Percentiles rank a stretch among this genome's conserved stretches.
Evolutionary conservation across 1,140 invertebrate species (phyloP).

Genomic region (Drosophila prosaltans): DNA sequence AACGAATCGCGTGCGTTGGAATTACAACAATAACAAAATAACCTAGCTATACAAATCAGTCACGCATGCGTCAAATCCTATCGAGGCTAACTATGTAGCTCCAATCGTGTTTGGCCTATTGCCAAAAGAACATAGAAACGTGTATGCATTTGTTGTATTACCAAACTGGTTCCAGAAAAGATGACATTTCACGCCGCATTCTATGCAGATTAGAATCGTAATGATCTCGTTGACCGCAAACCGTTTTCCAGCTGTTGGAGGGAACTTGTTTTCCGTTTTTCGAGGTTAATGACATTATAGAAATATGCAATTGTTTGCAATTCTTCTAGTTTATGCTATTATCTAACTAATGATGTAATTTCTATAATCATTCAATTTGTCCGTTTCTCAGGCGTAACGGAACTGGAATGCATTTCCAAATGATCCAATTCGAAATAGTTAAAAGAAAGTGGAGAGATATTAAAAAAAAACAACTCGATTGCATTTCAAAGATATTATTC

Average conservation of each 20-base stretch:
- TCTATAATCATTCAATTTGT: not conserved
- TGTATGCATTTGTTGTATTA: conserved; percentile 9
- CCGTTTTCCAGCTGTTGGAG: conserved; percentile 31
- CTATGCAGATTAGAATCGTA: conserved; percentile 52
- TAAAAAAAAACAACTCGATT: not conserved
- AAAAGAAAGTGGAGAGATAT: conserved; percentile 43
- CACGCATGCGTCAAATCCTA: conserved; percentile 15
- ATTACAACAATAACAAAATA: not conserved
- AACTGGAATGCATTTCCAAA: conserved; percentile 27
- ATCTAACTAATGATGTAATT: conserved; percentile 45
- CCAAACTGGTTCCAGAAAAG: conserved; percentile 12
- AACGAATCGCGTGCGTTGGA: conserved; percentile 5
- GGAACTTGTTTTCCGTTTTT: conserved; percentile 54
- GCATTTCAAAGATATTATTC: not conserved
- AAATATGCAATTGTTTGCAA: conserved; percentile 28
- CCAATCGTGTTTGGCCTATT: conserved; percentile 14
- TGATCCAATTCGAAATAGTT: conserved; percentile 18
- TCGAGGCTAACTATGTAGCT: not conserved
- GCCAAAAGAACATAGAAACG: conserved; percentile 8
- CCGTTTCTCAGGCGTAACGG: conserved; percentile 22
- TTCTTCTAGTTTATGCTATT: conserved; percentile 33
- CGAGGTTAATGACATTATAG: conserved; percentile 51
- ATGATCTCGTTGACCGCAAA: conserved; percentile 23
- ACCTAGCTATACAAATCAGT: not conserved
- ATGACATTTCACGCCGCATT: conserved; percentile 42